Base-by-base conservation (phyloP, 2,797 vertebrate genomes). In the Philypnodon macrostomus region DNA sequence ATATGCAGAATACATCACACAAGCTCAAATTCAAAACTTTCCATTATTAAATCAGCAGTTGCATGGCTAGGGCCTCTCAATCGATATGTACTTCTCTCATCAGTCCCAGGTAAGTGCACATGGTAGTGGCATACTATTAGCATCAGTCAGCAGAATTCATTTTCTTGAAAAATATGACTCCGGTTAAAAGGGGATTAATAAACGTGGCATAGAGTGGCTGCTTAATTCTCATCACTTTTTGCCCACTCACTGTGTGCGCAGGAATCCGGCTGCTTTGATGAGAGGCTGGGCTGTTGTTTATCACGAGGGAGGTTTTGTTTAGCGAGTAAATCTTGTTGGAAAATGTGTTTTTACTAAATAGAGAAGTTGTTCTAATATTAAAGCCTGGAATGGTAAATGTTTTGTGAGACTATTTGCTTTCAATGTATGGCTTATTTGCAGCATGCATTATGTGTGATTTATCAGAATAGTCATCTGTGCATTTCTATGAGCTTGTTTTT, bases 91-190 rank as follows among this genome's bases (percentile, higher is more conserved):
- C 58, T 75, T 67, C 69, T 80, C 61, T 56, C 73, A 87, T 89
- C 87, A 78, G 85, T 90, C 88, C 78, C 85, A 86, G 73, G 37
- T 56, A 67, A 86, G 66, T 58, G 85, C 83, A 73, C 85, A 67
- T 83, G 72, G 83, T 65, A 70, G 75, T 80, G 73, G 83, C 85
- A 85, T 81, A 86, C 84, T 85, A 85, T 89, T 82, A 85, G 82
- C 60, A 88, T 89, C 85, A 86, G 84, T 86, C 77, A 76, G 83
- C 75, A 81, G 81, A 88, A 88, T 88, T 80, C 69, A 87, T 89
- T 85, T 85, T 81, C 80, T 74, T 79, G 67, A 79, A 82, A 85
- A 88, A 90, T 83, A 83, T 75, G 75, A 82, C 66, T 71, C 70
- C 63, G 61, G 67, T 65, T 70, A 65, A 82, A n/a, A 72, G 73